A percentile compares a stretch with the other conserved stretches of the same genome.
Conservation (phyloP, 2,797 vertebrate species). For the Premnoplex brunnescens region DNA sequence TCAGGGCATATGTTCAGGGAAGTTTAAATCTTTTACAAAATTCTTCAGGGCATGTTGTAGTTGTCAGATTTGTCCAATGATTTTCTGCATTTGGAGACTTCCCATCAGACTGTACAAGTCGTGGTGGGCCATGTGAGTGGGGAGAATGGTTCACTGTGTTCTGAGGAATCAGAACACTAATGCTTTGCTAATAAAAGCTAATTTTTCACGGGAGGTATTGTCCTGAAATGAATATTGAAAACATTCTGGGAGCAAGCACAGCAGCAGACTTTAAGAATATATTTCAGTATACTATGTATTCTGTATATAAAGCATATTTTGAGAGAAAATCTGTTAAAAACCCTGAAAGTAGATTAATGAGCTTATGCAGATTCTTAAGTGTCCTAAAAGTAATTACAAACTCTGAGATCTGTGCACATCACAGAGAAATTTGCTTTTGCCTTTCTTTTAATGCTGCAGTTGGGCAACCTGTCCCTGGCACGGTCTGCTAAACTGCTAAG, state of each 20-base stretch:
- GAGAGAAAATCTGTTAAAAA: not conserved
- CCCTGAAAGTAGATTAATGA: not conserved
- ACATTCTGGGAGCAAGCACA: not conserved
- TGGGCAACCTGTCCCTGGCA: not conserved
- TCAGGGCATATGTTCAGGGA: not conserved
- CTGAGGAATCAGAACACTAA: not conserved
- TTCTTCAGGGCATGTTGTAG: not conserved
- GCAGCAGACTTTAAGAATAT: not conserved
- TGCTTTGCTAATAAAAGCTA: not conserved
- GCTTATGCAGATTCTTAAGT: not conserved
- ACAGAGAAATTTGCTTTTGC: not conserved
- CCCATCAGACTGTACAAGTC: not conserved
- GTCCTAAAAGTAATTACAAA: not conserved
- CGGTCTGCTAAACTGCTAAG: not conserved
- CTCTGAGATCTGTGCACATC: not conserved
- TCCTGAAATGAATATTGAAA: not conserved
- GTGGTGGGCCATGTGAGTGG: not conserved
- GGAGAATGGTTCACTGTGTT: not conserved
- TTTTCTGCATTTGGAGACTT: not conserved
- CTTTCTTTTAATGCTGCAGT: not conserved
- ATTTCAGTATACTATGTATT: not conserved
- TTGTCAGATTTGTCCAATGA: not conserved
- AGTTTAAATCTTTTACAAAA: not conserved
- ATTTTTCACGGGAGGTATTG: not conserved
- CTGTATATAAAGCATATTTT: not conserved